These are phyloP conservation scores for Phyllostomus hastatus DNA, from an alignment of 2,113 vertebrate genomes.

Conservation along the genomic window DNA sequence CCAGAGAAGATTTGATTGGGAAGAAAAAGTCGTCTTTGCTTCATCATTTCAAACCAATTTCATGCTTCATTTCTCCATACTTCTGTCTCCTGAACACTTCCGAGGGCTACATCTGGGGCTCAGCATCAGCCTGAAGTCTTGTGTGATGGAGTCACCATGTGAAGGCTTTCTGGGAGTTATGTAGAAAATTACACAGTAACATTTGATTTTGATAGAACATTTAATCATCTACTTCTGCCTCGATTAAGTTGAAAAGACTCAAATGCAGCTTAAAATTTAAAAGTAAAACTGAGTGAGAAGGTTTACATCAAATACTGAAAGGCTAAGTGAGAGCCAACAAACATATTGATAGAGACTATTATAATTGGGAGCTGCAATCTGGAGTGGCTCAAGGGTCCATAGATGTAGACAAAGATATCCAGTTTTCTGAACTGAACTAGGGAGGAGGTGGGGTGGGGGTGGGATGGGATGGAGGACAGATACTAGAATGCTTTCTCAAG, in stretches of 20 bases:
- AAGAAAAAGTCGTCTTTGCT: slow-evolving; percentile 77
- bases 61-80: slow-evolving; percentile 74
- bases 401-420: neutral
- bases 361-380: neutral
- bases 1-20: slow-evolving; percentile 75
- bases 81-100: slow-evolving; percentile 67
- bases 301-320: slow-evolving; percentile 55
- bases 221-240: slow-evolving; percentile 63
- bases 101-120: slow-evolving; percentile 49
- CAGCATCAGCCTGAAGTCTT: slow-evolving; percentile 16
- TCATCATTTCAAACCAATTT: slow-evolving; percentile 84
- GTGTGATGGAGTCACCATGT: neutral
- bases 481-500: neutral
- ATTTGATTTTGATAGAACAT: slow-evolving; percentile 58
- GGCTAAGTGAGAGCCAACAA: neutral
- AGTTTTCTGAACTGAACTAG: slow-evolving; percentile 29
- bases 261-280: slow-evolving; percentile 57
- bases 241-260: slow-evolving; percentile 52
- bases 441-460: neutral
- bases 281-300: slow-evolving; percentile 53
- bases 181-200: slow-evolving; percentile 7
- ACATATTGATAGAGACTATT: neutral
- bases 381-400: neutral
- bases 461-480: neutral
- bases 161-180: neutral